These are phyloP conservation scores for Nemopilema nomurai DNA, from an alignment of 30 jellyfish, hydroid and myxozoan species.

Conservation along the genomic window DNA sequence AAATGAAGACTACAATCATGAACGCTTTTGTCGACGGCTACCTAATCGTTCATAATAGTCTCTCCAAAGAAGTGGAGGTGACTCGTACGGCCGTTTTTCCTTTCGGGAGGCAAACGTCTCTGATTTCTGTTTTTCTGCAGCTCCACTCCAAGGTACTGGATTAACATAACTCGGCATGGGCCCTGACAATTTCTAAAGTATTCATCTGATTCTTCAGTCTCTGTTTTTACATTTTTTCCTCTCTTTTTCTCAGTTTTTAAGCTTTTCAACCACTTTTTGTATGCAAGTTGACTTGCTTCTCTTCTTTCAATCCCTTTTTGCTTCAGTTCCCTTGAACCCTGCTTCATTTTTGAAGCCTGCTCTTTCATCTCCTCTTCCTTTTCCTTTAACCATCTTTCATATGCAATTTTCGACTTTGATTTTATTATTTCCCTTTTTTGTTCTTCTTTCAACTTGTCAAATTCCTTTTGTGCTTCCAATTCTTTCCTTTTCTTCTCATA, in stretches of 20 bases:
- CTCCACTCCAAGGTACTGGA: conserved; percentile 75
- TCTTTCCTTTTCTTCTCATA: conserved; percentile 45
- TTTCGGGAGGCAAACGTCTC: background rate
- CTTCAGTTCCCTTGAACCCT: background rate
- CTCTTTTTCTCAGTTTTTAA: background rate
- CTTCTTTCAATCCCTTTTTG: conserved; percentile 22
- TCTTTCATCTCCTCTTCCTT: conserved; percentile 35
- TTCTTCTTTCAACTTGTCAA: conserved; percentile 56
- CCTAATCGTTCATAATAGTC: conserved; percentile 52
- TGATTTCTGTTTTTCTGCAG: background rate
- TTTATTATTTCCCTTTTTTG: conserved; percentile 52
- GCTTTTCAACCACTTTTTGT: conserved; percentile 44
- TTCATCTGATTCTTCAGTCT: background rate
- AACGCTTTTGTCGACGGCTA: background rate
- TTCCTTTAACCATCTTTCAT: conserved; percentile 46
- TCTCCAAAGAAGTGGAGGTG: conserved; percentile 83
- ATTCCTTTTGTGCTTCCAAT: conserved; percentile 64
- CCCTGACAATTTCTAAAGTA: conserved; percentile 15
- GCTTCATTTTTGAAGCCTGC: conserved; percentile 3
- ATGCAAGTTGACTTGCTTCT: conserved; percentile 27
- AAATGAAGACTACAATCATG: no score
- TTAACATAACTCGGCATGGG: conserved; percentile 66
- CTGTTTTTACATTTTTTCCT: background rate
- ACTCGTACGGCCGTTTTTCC: conserved; percentile 12
- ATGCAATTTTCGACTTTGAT: conserved; percentile 25